Base-by-base conservation (phyloP, 1,140 invertebrate species). In the Atta texana region DNA sequence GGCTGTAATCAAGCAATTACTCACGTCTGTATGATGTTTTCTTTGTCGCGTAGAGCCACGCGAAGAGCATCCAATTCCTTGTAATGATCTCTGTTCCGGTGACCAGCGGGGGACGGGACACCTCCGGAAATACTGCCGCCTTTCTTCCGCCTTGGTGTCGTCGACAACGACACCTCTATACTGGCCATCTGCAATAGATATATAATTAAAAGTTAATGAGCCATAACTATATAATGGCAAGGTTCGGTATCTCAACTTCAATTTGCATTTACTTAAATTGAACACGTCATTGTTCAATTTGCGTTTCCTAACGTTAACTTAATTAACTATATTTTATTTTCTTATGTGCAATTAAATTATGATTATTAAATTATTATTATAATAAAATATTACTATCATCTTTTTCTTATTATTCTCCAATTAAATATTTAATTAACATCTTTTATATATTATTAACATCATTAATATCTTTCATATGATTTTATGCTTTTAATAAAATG, bases 121-220 rank as follows among this genome's bases (percentile, higher is more conserved):
- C 96, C 96, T 49, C 95, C 94, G 63, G 93, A 95, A 91, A 96
- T 90, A 95, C 95, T 97, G 90, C 96, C 96, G 85, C 96, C 96
- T 88, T 96, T 96, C 92, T 95, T 95, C 88, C 93, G 96, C 93
- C 96, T 96, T 63, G 96, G 96, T 31, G 97, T 97, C 28, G 96
- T 96, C 14, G 96, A 97, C 82, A 98, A 94, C 0, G 97, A 98
- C 64, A 98, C 97, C 93, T 98, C 97, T 88, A 98, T 98, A 89
- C 96, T 98, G 49, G 97, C 97, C 97, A 98, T 98, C 97, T 98
- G 92, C 34, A 95, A 95, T 34, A 44, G 3, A 66, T 14, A 16
- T 34, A 39, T 39, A 69, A 69, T 68, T 51, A 78, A n/a, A 66
- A 66, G 44, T 49, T 66, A 34, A 21, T 34, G 14, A 31, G 28